Evolutionary conservation across 2,113 vertebrate species (phyloP), one percentile per base, ranked within the genome.

Genomic region (Aegotheles bennettii): DNA sequence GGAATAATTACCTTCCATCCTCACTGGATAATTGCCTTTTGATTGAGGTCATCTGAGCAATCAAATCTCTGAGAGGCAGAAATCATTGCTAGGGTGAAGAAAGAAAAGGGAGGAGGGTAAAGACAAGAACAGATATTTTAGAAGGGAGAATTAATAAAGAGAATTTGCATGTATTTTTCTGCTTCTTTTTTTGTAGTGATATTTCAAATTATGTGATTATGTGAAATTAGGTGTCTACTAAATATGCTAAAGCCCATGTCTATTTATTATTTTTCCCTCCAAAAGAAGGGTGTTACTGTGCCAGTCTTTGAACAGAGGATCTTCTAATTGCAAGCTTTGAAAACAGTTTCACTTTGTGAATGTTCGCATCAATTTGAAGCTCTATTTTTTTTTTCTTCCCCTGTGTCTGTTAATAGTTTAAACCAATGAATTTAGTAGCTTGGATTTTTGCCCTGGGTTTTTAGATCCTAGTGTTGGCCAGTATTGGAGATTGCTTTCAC

Each of bases 21-120:
- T 98, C 90, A 73, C 97, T 97, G 97, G 97, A 98, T 99, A 99
- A 99, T 99, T 99, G 98, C 98, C 98, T 99, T 99, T 99, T 99
- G 99, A 99, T 99, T 99, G 99, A 99, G 99, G 99, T 99, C 99
- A 99, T 99, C 98, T 97, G 98, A 98, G 98, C 98, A 99, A 98
- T 99, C 98, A 99, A 98, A 97, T 96, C 94, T 97, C 94, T 91
- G 94, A 98, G 98, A 98, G 97, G 98, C 97, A 97, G 98, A 98
- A 98, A 98, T 97, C 97, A 97, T 64, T 77, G 91, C 92, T 76
- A 73, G 90, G 94, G 91, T 97, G 85, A 96, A 94, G 87, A 97
- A 96, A 97, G 84, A 95, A 93, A 95, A 78, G 91, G 93, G 83
- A 78, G 76, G 54, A 50, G 7, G 24, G 25, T 38, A 82, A 83